These are phyloP conservation scores for Homarus americanus DNA, from an alignment of 1,140 invertebrate species.

Conservation along the genomic window DNA sequence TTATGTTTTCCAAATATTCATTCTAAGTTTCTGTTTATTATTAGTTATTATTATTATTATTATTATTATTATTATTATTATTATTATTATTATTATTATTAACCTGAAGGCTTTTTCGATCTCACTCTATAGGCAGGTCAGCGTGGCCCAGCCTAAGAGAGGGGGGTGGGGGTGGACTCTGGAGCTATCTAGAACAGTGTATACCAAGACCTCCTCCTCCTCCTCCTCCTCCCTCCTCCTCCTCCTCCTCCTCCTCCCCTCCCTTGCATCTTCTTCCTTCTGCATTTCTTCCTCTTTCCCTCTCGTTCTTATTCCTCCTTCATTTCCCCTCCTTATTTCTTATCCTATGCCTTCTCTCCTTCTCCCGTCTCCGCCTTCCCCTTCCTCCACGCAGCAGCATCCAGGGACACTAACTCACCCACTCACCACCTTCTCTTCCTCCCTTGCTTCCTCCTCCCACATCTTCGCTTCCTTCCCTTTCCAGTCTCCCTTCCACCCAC, in stretches of 20 bases:
- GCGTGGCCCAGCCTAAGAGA: too few species aligned
- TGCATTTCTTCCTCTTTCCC: not conserved
- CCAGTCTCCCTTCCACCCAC: not conserved
- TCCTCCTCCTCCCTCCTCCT: not conserved
- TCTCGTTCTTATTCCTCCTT: not conserved
- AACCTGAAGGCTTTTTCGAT: not conserved
- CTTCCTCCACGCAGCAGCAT: not conserved
- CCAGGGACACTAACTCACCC: too few species aligned
- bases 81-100: not conserved
- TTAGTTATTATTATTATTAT: not conserved
- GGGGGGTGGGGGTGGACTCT: too few species aligned
- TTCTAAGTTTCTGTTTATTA: not conserved
- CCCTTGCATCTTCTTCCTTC: not conserved
- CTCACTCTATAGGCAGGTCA: not conserved
- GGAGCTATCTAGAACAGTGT: too few species aligned
- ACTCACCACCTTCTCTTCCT: not conserved
- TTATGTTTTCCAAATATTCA: not conserved
- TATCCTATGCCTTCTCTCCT: not conserved
- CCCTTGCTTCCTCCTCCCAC: not conserved
- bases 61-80: not conserved
- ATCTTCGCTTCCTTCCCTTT: not conserved
- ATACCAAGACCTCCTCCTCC: not conserved
- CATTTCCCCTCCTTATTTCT: not conserved
- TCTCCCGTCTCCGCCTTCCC: not conserved
- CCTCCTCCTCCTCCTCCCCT: not conserved